phyloP scores from a whole-genome alignment of 2,113 vertebrate species.

The Pleuronectes platessa region DNA sequence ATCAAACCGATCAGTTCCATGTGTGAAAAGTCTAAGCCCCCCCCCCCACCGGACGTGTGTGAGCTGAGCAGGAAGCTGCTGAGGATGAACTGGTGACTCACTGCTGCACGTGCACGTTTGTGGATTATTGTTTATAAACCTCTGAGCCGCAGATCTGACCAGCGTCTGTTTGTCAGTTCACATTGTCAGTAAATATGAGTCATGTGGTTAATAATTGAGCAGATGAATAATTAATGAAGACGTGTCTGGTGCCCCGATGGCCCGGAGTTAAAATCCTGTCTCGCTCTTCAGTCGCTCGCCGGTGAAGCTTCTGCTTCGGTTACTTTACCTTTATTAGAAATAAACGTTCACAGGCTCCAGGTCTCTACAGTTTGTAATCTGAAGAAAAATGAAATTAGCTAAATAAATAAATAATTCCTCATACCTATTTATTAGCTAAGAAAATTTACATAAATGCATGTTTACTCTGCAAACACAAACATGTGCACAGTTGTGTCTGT shows the following conservation, averaged over 20 bases:
- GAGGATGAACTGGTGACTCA: background rate
- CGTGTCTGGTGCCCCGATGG: background rate
- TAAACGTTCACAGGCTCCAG: too few relatives aligned
- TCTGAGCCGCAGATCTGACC: background rate
- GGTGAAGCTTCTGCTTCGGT: background rate
- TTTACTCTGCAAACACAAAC: too few relatives aligned
- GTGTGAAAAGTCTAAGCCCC: background rate
- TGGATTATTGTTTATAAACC: background rate
- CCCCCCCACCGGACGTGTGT: too few relatives aligned
- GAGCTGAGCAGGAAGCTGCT: background rate
- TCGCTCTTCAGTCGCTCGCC: background rate
- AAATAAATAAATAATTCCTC: too few relatives aligned
- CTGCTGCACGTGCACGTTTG: background rate
- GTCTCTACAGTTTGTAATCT: too few relatives aligned
- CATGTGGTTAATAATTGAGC: background rate
- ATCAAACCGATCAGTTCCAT: background rate
- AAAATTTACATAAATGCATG: too few relatives aligned
- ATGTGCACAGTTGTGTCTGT: too few relatives aligned
- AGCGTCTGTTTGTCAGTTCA: background rate
- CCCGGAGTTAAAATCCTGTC: background rate
- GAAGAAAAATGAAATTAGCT: too few relatives aligned
- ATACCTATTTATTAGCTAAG: too few relatives aligned
- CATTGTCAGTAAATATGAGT: slow-evolving; percentile 4
- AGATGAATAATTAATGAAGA: background rate
- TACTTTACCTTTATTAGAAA: slow-evolving; percentile 13